Percentiles rank a stretch among this genome's conserved stretches.
phyloP scores from a whole-genome alignment of 2,113 vertebrate genomes.

The Albula glossodonta region DNA sequence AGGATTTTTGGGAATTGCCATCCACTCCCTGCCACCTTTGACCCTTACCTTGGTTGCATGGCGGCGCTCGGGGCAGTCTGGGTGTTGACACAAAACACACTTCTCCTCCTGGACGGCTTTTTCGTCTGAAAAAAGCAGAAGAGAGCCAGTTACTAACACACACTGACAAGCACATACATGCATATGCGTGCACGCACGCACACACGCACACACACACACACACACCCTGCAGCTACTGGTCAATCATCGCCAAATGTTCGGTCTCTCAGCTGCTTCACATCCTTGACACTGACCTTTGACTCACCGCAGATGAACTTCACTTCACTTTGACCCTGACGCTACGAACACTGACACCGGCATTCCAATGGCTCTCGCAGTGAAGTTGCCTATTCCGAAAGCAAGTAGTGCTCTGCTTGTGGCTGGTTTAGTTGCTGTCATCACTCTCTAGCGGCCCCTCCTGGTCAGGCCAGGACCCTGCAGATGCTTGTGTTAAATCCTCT shows the following conservation, averaged over 20 bases:
- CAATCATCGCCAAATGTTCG: background rate
- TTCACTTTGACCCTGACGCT: background rate
- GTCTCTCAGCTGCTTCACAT: background rate
- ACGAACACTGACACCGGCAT: background rate
- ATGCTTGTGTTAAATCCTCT: too few species aligned
- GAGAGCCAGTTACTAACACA: slow-evolving; percentile 35
- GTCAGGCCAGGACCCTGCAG: too few species aligned
- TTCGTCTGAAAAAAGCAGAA: slow-evolving; percentile 72
- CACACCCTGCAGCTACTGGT: background rate
- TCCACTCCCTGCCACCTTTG: background rate
- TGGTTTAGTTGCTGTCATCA: too few species aligned
- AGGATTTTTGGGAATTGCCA: background rate
- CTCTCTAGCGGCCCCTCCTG: too few species aligned
- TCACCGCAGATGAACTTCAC: background rate
- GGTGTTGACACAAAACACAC: slow-evolving; percentile 80
- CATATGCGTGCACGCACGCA: slow-evolving; percentile 15
- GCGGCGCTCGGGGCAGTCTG: slow-evolving; percentile 74
- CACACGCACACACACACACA: slow-evolving; percentile 24
- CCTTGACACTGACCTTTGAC: background rate
- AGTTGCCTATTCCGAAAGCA: too few species aligned
- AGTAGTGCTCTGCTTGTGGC: too few species aligned
- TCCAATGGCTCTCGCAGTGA: too few species aligned
- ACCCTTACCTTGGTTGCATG: slow-evolving; percentile 80
- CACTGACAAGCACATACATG: slow-evolving; percentile 25
- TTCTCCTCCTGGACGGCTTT: slow-evolving; percentile 75